phyloP scores from a whole-genome alignment of 2,113 vertebrate genomes.

The Vulpes lagopus region DNA sequence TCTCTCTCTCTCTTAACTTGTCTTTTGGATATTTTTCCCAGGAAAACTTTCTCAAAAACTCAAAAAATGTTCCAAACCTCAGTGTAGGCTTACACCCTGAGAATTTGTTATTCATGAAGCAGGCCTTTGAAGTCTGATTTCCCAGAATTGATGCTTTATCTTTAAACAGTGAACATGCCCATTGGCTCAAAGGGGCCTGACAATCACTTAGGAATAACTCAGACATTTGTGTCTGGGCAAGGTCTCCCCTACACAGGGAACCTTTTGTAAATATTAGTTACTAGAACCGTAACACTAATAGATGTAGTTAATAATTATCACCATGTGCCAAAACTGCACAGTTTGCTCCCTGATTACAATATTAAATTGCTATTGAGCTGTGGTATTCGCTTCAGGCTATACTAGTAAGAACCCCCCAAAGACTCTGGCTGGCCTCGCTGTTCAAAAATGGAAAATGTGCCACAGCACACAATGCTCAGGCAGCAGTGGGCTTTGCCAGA shows the following conservation, averaged over 20 bases:
- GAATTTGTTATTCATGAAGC: conserved; percentile 89
- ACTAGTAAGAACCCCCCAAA: conserved; percentile 89
- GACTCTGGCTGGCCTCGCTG: conserved; percentile 87
- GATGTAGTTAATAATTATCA: conserved; percentile 90
- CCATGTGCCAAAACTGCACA: conserved; percentile 89
- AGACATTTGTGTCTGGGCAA: conserved; percentile 83
- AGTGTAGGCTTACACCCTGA: conserved; percentile 84
- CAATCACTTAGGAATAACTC: conserved; percentile 87
- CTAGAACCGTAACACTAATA: conserved; percentile 88
- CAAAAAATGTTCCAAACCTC: conserved; percentile 85
- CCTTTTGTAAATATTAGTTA: conserved; percentile 91
- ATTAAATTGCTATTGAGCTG: conserved; percentile 91
- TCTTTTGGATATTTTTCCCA: conserved; percentile 72
- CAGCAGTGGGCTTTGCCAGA: conserved; percentile 87
- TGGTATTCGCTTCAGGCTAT: conserved; percentile 90
- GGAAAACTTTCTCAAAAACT: conserved; percentile 85
- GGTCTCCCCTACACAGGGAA: conserved; percentile 88
- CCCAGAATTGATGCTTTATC: conserved; percentile 88
- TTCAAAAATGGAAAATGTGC: conserved; percentile 85
- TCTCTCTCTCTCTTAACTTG: conserved; percentile 67
- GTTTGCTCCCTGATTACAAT: conserved; percentile 91
- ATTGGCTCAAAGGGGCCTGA: conserved; percentile 85
- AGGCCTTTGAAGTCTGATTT: conserved; percentile 88
- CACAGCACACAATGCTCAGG: conserved; percentile 83
- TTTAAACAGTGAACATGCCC: conserved; percentile 84